Percentiles rank a stretch among this genome's conserved stretches.
phyloP scores from a whole-genome alignment of 2,888 invertebrate genomes.

The Drosophila testacea region DNA sequence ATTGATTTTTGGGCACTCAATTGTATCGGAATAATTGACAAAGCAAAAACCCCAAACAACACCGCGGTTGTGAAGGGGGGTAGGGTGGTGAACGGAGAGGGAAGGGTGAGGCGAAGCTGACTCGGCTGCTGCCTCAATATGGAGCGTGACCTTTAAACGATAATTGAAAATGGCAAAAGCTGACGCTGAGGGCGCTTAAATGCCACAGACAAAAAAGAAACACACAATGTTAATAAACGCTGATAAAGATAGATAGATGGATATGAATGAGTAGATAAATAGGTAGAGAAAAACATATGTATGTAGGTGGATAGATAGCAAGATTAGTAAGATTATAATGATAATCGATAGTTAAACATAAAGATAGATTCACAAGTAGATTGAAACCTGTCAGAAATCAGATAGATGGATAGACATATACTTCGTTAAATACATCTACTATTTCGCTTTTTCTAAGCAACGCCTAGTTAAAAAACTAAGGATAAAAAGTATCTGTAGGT shows the following conservation, averaged over 20 bases:
- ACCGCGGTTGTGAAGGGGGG: neutral
- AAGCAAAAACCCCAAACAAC: slow-evolving; percentile 8
- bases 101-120: too few relatives aligned
- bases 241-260: neutral
- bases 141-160: slow-evolving; percentile 44
- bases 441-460: too few relatives aligned
- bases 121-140: slow-evolving; percentile 12
- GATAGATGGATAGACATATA: neutral
- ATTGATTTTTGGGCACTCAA: slow-evolving; percentile 68
- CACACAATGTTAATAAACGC: slow-evolving; percentile 9
- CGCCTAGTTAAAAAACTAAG: too few relatives aligned
- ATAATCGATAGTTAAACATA: too few relatives aligned
- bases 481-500: neutral
- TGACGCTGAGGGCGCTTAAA: slow-evolving; percentile 19
- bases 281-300: neutral
- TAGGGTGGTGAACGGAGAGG: too few relatives aligned
- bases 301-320: neutral
- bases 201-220: slow-evolving; percentile 7
- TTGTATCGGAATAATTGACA: slow-evolving; percentile 48
- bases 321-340: neutral
- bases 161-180: slow-evolving; percentile 33
- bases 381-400: neutral
- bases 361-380: neutral
- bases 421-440: neutral
- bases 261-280: neutral